phyloP scores from a whole-genome alignment of 2,113 vertebrate species.

The Anhinga anhinga region DNA sequence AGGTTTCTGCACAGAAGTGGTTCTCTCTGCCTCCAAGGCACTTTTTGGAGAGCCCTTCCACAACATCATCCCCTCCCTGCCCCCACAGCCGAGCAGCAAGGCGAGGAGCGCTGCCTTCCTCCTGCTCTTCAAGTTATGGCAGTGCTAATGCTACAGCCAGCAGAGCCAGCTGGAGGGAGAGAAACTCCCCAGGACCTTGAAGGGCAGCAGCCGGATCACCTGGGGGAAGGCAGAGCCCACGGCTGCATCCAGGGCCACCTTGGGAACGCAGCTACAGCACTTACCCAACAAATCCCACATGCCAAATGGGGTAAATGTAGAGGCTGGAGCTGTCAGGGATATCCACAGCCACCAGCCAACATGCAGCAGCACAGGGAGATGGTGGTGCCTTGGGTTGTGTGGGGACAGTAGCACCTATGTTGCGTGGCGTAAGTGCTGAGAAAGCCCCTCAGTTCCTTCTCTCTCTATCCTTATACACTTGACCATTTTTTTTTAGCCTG shows the following conservation, averaged over 20 bases:
- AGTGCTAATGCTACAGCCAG: neutral
- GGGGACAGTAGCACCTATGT: neutral
- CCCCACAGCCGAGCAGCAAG: neutral
- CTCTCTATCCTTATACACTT: neutral
- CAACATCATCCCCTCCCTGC: conserved; percentile 18
- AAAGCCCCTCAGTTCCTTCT: neutral
- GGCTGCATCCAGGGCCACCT: neutral
- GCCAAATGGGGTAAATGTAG: neutral
- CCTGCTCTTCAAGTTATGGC: neutral
- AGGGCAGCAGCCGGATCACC: neutral
- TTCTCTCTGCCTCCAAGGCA: neutral
- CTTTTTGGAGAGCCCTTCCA: conserved; percentile 11
- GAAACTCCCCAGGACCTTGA: neutral
- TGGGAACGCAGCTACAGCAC: neutral
- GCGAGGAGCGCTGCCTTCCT: neutral
- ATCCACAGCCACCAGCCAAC: neutral
- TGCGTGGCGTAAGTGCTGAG: neutral
- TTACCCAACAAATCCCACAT: neutral
- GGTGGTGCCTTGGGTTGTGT: neutral
- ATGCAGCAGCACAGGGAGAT: neutral
- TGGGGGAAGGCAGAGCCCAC: neutral
- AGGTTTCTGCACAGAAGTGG: neutral
- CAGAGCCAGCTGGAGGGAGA: neutral
- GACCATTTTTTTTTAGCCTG: neutral
- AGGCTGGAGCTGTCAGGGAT: neutral